Conservation (phyloP, 2,113 vertebrate species). For the Heteronetta atricapilla region DNA sequence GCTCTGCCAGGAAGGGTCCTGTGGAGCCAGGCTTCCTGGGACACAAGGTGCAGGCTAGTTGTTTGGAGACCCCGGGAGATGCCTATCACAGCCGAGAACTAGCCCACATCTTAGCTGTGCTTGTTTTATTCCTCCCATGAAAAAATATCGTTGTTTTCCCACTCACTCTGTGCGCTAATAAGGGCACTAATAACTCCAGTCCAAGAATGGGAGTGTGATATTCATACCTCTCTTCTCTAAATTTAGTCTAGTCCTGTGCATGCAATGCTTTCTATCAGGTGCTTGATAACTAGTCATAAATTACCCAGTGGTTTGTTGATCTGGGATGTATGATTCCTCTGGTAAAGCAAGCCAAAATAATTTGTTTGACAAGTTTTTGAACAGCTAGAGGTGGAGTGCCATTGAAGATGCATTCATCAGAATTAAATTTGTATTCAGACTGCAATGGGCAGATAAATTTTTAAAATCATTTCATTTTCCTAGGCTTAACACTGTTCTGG, state of each 20-base stretch:
- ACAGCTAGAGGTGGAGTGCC: background rate
- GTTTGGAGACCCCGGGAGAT: background rate
- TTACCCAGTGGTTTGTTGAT: background rate
- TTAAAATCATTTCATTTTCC: background rate
- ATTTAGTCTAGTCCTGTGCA: background rate
- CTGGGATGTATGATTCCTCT: background rate
- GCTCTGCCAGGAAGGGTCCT: background rate
- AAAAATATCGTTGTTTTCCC: background rate
- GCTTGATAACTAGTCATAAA: background rate
- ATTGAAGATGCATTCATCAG: background rate
- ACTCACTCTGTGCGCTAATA: background rate
- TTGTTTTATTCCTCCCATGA: background rate
- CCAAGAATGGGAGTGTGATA: background rate
- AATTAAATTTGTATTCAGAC: background rate
- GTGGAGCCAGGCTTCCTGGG: background rate
- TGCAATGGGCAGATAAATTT: background rate
- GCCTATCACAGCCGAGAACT: background rate
- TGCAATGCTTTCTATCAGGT: background rate
- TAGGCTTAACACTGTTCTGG: background rate
- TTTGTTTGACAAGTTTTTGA: background rate
- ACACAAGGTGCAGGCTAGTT: background rate
- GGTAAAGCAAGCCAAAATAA: background rate
- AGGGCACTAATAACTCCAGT: background rate
- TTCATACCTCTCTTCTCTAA: background rate
- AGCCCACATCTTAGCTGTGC: background rate